A percentile compares a stretch with the other conserved stretches of the same genome.
These are phyloP conservation scores for Craniophora ligustri DNA, from an alignment of 2,888 invertebrate species.

Conservation along the genomic window DNA sequence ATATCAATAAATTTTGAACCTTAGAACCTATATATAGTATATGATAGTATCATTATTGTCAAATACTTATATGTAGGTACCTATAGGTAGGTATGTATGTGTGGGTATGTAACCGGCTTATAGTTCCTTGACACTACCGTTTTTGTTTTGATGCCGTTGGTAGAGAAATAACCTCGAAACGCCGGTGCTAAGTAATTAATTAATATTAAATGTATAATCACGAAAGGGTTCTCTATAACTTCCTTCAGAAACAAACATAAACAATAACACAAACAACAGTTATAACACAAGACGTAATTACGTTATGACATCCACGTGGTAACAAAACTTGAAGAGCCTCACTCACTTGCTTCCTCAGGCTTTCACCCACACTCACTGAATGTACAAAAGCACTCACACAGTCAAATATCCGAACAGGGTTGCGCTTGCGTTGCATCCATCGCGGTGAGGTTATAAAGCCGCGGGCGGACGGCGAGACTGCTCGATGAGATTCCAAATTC, in stretches of 20 bases:
- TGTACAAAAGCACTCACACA: conserved; percentile 81
- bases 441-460: conserved; percentile 65
- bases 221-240: neutral
- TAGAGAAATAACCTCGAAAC: conserved; percentile 14
- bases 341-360: conserved; percentile 76
- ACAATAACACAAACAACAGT: conserved; percentile 34
- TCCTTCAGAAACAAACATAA: neutral
- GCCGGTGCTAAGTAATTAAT: neutral
- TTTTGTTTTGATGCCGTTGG: conserved; percentile 46
- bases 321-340: conserved; percentile 54
- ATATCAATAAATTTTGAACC: no score
- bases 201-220: neutral
- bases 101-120: conserved; percentile 20
- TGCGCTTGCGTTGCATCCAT: conserved; percentile 75
- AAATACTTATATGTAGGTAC: neutral
- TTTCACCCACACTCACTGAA: conserved; percentile 71
- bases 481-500: conserved; percentile 56
- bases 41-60: no score
- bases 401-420: conserved; percentile 67
- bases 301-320: conserved; percentile 22
- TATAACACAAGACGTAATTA: conserved; percentile 7
- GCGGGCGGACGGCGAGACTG: conserved; percentile 59
- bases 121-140: conserved; percentile 41
- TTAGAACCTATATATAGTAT: no score
- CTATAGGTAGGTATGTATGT: neutral